A percentile compares a stretch with the other conserved stretches of the same genome.
Conservation (phyloP, 2,113 vertebrate species). For the Colius striatus region DNA sequence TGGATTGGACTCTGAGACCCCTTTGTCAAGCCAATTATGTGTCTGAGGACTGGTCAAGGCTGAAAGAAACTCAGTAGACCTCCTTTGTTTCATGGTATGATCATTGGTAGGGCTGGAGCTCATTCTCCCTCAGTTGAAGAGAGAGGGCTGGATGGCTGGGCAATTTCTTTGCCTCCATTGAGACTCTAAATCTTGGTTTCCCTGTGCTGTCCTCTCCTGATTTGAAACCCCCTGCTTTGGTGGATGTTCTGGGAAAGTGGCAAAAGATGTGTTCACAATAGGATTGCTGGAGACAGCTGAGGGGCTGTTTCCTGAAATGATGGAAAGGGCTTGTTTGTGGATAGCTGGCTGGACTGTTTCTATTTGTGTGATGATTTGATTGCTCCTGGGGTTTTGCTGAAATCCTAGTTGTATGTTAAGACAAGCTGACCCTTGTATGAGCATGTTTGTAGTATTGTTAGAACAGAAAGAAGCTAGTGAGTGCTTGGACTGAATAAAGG, state of each 20-base stretch:
- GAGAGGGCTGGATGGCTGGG: background rate
- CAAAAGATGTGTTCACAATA: slow-evolving; percentile 57
- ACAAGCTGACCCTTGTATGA: slow-evolving; percentile 2
- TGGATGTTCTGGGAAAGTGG: slow-evolving; percentile 56
- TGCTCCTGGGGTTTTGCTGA: slow-evolving; percentile 54
- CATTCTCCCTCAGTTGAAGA: background rate
- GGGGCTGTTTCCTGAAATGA: slow-evolving; percentile 45
- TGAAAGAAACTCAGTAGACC: background rate
- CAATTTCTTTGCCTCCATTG: background rate
- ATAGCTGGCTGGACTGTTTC: slow-evolving; percentile 25
- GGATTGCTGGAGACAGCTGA: slow-evolving; percentile 65
- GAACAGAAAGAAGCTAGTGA: slow-evolving; percentile 27
- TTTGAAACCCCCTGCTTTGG: background rate
- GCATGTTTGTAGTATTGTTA: background rate
- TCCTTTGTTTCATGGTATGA: background rate
- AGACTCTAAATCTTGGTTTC: slow-evolving; percentile 14
- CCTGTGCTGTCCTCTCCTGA: background rate
- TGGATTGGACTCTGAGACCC: background rate
- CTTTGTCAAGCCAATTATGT: background rate
- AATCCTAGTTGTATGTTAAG: slow-evolving; percentile 24
- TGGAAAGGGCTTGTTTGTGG: slow-evolving; percentile 35
- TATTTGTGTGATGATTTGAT: slow-evolving; percentile 28
- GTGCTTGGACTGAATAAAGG: background rate
- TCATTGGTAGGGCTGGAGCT: background rate
- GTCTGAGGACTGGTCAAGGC: background rate